These are phyloP conservation scores for Pseudorasbora parva DNA, from an alignment of 2,113 vertebrate genomes.

Conservation along the genomic window DNA sequence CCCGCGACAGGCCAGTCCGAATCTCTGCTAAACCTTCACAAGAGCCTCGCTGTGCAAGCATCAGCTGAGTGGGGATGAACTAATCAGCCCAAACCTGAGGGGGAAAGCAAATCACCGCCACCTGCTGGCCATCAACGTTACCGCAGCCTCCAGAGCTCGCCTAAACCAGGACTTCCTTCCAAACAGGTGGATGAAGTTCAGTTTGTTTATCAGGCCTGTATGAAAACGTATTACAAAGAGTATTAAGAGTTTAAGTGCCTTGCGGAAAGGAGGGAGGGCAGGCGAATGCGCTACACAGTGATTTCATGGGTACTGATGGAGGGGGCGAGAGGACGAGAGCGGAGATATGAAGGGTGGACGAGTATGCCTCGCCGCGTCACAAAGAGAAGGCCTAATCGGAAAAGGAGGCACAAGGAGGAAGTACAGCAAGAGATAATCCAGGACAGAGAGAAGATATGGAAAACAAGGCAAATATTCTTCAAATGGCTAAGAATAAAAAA, in stretches of 20 bases:
- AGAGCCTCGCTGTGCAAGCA: not conserved
- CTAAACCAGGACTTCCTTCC: not conserved
- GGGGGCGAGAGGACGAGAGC: not conserved
- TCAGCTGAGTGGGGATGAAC: constrained; percentile 3
- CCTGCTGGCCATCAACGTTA: constrained; percentile 20
- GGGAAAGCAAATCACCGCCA: not conserved
- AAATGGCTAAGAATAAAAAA: not conserved
- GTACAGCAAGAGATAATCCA: constrained; percentile 47
- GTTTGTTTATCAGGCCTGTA: not conserved
- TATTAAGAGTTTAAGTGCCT: constrained; percentile 19
- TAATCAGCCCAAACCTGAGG: not conserved
- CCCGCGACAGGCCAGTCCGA: not conserved
- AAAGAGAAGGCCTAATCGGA: constrained; percentile 44
- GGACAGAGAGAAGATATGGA: constrained; percentile 52
- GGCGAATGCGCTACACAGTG: constrained; percentile 29
- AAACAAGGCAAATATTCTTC: constrained; percentile 28
- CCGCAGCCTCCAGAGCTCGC: not conserved
- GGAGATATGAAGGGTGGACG: constrained; percentile 1
- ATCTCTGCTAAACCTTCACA: not conserved
- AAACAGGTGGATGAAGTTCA: not conserved
- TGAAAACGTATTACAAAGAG: not conserved
- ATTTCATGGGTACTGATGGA: constrained; percentile 21
- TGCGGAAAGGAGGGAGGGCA: constrained; percentile 7
- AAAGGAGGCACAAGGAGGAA: constrained; percentile 36
- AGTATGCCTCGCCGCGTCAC: constrained; percentile 4